Conservation (phyloP, 2,888 invertebrate species). For the Noctua comes region DNA sequence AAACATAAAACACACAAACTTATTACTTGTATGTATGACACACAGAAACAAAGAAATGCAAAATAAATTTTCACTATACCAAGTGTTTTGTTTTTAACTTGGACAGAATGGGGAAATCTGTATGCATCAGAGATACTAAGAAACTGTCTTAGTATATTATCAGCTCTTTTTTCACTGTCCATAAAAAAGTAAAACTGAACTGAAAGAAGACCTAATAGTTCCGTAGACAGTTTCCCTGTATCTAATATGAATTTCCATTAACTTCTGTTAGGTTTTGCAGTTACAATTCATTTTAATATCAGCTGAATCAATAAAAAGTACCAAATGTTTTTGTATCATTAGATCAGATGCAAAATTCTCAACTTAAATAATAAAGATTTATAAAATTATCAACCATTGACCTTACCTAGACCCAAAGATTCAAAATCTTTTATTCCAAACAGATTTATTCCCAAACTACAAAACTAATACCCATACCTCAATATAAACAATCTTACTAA, state of each 20-base stretch:
- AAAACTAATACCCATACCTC: constrained; percentile 15
- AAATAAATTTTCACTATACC: neutral
- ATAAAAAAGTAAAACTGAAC: neutral
- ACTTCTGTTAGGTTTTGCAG: neutral
- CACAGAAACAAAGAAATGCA: constrained; percentile 20
- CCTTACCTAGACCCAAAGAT: constrained; percentile 14
- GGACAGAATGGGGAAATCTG: neutral
- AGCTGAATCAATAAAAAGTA: neutral
- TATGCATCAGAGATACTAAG: neutral
- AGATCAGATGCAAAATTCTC: constrained; percentile 11
- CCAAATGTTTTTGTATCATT: neutral
- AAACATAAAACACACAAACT: constrained; percentile 8
- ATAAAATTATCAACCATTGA: constrained; percentile 18
- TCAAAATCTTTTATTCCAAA: constrained; percentile 22
- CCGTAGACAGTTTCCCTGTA: neutral
- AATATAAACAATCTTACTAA: constrained; percentile 8
- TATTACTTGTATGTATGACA: constrained; percentile 11
- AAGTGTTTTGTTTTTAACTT: neutral
- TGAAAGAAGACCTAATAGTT: neutral
- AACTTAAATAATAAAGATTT: constrained; percentile 16
- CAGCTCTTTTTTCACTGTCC: neutral
- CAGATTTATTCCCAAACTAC: constrained; percentile 30
- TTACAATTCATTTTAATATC: neutral
- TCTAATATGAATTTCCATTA: neutral
- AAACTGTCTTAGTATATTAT: neutral